Base-by-base conservation (phyloP, 2,888 invertebrate species). In the Reticulitermes lucifugus region DNA sequence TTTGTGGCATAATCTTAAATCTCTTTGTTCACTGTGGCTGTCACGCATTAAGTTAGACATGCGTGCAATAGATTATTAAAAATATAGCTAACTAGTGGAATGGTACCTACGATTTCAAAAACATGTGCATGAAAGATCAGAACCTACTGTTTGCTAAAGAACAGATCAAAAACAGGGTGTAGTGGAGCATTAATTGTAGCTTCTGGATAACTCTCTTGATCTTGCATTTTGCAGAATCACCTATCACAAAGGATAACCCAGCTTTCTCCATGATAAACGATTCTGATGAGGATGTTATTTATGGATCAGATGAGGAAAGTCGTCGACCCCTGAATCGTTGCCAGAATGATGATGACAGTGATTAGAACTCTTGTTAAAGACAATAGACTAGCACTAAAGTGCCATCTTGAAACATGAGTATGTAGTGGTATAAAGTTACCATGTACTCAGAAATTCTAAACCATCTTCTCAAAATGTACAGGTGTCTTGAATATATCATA, bases 261-360 rank as follows among this genome's bases (percentile, higher is more conserved):
- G 96, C 98, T 21, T 97, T 99, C 91, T 98, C 98, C 41, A 99
- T 99, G 98, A 95, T 99, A 89, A 99, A 99, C 91, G 99, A 99
- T 90, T 98, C 98, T 0, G 99, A 99, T 90, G 99, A 99, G 91
- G 98, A 98, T 88, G 98, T 98, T 14, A 96, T 98, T 89, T 98
- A 98, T 90, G 98, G 98, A 41, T 97, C 97, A 0, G 97, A 97
- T 87, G 97, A 97, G 89, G 97, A 97, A 89, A 96, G 96, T 89
- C 93, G 97, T 86, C 93, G 96, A 87, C 97, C 96, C 1, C 92
- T 97, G 83, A 96, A 96, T 88, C 93, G 96, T 83, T 92, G 93
- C 81, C 93, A 94, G 89, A 94, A 94, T 88, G 94, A 95, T 88
- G 95, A 95, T 88, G 95, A 95, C 88, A 95, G 95, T 91, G 94